A percentile compares a stretch with the other conserved stretches of the same genome.
Evolutionary conservation across 1,140 invertebrate species (phyloP).

Genomic region (Neodiprion fabricii): DNA sequence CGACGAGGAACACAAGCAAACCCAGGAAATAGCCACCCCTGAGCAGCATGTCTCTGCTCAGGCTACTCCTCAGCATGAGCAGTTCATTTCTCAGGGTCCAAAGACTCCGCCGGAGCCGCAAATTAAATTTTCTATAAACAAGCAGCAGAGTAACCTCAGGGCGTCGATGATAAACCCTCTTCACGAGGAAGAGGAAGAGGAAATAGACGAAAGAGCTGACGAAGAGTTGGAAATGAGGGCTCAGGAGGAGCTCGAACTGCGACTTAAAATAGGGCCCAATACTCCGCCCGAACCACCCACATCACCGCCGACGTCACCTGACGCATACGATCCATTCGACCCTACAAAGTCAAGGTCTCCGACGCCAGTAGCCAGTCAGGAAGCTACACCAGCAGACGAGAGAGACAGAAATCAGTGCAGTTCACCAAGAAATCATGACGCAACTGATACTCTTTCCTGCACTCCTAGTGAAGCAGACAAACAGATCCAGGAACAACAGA

Average conservation of each 20-base stretch:
- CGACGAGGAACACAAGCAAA: slow-evolving; percentile 64
- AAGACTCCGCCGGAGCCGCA: slow-evolving; percentile 79
- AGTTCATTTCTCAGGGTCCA: slow-evolving; percentile 64
- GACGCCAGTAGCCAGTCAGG: slow-evolving; percentile 60
- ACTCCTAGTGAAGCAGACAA: slow-evolving; percentile 35
- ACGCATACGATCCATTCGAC: slow-evolving; percentile 87
- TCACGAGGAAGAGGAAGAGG: slow-evolving; percentile 55
- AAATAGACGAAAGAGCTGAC: slow-evolving; percentile 53
- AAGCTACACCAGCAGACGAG: slow-evolving; percentile 50
- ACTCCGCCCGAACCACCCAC: slow-evolving; percentile 70
- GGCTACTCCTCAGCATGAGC: slow-evolving; percentile 50
- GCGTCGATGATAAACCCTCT: slow-evolving; percentile 69
- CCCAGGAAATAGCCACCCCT: slow-evolving; percentile 37
- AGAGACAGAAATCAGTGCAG: slow-evolving; percentile 36
- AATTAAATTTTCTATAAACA: slow-evolving; percentile 71
- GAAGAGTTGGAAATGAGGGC: slow-evolving; percentile 56
- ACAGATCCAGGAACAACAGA: slow-evolving; percentile 33
- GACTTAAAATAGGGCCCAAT: slow-evolving; percentile 66
- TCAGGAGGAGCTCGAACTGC: slow-evolving; percentile 56
- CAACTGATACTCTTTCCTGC: slow-evolving; percentile 29
- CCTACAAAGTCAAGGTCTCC: slow-evolving; percentile 82
- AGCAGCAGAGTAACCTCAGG: slow-evolving; percentile 66
- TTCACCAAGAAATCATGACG: slow-evolving; percentile 48
- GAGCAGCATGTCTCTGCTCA: slow-evolving; percentile 43
- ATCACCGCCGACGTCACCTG: slow-evolving; percentile 70